Evolutionary conservation across 1,140 invertebrate species (phyloP).

Genomic region (Trichonephila inaurata): DNA sequence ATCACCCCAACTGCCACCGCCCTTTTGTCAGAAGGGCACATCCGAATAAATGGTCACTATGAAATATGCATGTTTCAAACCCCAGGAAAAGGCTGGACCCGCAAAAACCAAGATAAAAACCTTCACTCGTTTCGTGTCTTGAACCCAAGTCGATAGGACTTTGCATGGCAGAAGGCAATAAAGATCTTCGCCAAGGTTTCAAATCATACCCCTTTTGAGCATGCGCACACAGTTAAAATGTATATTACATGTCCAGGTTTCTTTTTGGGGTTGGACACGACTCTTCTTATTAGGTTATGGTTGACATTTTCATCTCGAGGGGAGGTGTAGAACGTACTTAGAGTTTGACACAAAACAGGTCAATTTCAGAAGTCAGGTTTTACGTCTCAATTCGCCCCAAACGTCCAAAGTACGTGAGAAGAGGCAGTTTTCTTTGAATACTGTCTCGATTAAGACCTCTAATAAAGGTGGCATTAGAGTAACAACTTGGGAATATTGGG

Average conservation of each 20-base stretch:
- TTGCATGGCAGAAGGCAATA: conserved; percentile 62
- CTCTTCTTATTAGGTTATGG: not conserved
- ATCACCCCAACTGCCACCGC: not conserved
- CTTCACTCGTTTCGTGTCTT: not conserved
- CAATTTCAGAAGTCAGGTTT: not conserved
- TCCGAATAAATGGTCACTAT: not conserved
- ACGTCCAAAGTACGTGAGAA: conserved; percentile 3
- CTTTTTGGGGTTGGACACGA: not conserved
- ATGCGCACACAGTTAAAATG: conserved; percentile 57
- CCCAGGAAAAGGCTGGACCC: not conserved
- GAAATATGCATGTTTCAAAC: conserved; percentile 45
- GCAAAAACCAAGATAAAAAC: conserved; percentile 19
- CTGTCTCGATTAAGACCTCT: not conserved
- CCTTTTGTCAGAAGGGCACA: not conserved
- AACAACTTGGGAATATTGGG: not conserved
- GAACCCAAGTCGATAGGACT: not conserved
- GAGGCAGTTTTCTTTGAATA: not conserved
- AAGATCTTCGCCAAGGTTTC: not conserved
- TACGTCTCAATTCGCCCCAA: not conserved
- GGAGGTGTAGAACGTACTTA: not conserved
- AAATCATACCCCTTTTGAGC: not conserved
- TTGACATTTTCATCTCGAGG: conserved; percentile 3
- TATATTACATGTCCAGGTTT: conserved; percentile 45
- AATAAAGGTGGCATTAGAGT: conserved; percentile 11
- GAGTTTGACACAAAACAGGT: conserved; percentile 25